Conservation (phyloP, 2,797 vertebrate genomes). For the Pogonophryne albipinna region DNA sequence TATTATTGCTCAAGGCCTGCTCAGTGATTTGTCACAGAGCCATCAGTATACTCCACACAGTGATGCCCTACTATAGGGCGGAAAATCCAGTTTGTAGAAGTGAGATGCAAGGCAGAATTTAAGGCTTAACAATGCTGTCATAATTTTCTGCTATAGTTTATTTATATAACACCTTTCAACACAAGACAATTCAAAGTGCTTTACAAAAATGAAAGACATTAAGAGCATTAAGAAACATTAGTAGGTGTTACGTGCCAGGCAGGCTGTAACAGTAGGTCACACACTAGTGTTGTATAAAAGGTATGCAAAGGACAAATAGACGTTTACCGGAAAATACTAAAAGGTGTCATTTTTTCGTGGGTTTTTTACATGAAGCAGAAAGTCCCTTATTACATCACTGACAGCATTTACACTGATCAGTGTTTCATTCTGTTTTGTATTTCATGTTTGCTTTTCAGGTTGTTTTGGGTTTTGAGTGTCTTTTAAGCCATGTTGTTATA, state of each 20-base stretch:
- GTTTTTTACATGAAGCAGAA: background rate
- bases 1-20: slow-evolving; percentile 45
- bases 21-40: slow-evolving; percentile 59
- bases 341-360: background rate
- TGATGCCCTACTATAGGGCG: slow-evolving; percentile 32
- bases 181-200: too few species aligned
- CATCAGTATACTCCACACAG: slow-evolving; percentile 34
- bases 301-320: background rate
- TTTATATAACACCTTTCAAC: too few species aligned
- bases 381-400: slow-evolving; percentile 12
- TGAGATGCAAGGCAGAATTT: slow-evolving; percentile 41
- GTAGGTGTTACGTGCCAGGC: too few species aligned
- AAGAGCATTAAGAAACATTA: too few species aligned
- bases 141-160: slow-evolving; percentile 7
- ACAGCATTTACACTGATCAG: background rate
- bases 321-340: background rate
- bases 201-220: too few species aligned
- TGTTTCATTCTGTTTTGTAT: slow-evolving; percentile 13
- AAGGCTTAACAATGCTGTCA: slow-evolving; percentile 40
- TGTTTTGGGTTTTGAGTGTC: slow-evolving; percentile 30
- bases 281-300: slow-evolving; percentile 3
- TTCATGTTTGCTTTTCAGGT: slow-evolving; percentile 39
- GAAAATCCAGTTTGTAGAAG: slow-evolving; percentile 62
- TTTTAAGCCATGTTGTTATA: slow-evolving; percentile 41
- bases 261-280: too few species aligned